Conservation (phyloP, 2,797 vertebrate genomes). For the Eospalax fontanierii region DNA sequence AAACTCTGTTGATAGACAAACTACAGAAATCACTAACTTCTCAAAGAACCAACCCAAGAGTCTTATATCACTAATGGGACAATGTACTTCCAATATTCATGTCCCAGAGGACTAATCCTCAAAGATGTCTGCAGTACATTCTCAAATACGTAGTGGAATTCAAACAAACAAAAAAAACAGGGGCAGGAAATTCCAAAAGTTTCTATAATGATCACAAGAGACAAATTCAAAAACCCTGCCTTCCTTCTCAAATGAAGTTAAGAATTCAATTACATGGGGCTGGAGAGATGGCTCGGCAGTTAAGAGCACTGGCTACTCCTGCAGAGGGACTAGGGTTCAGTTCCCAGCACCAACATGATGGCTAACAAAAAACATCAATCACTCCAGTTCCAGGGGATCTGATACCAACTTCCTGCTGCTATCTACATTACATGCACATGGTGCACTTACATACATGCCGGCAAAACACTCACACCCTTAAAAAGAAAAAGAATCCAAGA, state of each 20-base stretch:
- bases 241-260: conserved; percentile 54
- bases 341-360: background rate
- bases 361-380: background rate
- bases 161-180: background rate
- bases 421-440: background rate
- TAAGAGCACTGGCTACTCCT: background rate
- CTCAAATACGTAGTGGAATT: background rate
- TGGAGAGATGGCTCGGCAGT: no score
- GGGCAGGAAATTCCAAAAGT: conserved; percentile 28
- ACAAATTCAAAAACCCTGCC: conserved; percentile 10
- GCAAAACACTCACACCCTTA: background rate
- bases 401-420: background rate
- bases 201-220: conserved; percentile 51
- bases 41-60: conserved; percentile 36
- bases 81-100: background rate
- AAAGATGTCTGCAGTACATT: background rate
- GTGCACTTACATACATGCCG: background rate
- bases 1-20: conserved; percentile 65
- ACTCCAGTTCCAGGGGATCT: background rate
- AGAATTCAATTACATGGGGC: conserved; percentile 15
- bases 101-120: conserved; percentile 24
- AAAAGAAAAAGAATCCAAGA: background rate
- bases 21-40: conserved; percentile 52
- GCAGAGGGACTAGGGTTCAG: background rate
- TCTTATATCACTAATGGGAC: background rate